phyloP scores from a whole-genome alignment of 1,140 invertebrate species.

The Drosophila sechellia region DNA sequence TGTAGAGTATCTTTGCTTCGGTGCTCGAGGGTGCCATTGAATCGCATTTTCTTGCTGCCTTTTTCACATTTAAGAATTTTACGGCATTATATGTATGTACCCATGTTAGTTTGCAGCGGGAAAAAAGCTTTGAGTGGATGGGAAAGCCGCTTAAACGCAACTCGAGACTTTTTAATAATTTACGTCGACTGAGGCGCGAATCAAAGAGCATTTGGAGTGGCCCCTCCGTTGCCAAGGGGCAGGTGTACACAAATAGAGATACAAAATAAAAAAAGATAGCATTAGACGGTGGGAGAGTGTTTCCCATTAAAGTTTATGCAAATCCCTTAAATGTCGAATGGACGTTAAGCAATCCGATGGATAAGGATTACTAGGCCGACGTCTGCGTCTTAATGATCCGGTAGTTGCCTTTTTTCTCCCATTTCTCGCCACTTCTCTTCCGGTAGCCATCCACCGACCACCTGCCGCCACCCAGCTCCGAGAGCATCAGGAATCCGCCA shows the following conservation, averaged over 20 bases:
- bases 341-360: no score
- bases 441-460: constrained; percentile 47
- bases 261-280: constrained; percentile 58
- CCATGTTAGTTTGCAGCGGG: constrained; percentile 10
- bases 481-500: constrained; percentile 40
- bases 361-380: not conserved
- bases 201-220: constrained; percentile 59
- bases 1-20: constrained; percentile 26
- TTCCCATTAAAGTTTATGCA: constrained; percentile 51
- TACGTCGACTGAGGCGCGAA: constrained; percentile 52
- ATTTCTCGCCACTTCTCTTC: not conserved
- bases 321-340: constrained; percentile 25
- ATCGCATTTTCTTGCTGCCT: constrained; percentile 6
- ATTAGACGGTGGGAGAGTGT: constrained; percentile 33
- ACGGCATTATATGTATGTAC: not conserved
- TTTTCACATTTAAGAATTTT: constrained; percentile 55
- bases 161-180: constrained; percentile 78
- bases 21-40: not conserved
- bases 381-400: constrained; percentile 7
- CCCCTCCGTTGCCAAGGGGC: constrained; percentile 26
- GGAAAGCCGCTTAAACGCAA: constrained; percentile 68
- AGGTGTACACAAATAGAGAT: constrained; percentile 61
- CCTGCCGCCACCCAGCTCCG: constrained; percentile 45
- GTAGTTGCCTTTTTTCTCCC: constrained; percentile 11
- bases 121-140: constrained; percentile 13